A percentile compares a stretch with the other conserved stretches of the same genome.
These are phyloP conservation scores for Enteromius anoplus DNA, from an alignment of 2,797 vertebrate genomes.

Conservation along the genomic window DNA sequence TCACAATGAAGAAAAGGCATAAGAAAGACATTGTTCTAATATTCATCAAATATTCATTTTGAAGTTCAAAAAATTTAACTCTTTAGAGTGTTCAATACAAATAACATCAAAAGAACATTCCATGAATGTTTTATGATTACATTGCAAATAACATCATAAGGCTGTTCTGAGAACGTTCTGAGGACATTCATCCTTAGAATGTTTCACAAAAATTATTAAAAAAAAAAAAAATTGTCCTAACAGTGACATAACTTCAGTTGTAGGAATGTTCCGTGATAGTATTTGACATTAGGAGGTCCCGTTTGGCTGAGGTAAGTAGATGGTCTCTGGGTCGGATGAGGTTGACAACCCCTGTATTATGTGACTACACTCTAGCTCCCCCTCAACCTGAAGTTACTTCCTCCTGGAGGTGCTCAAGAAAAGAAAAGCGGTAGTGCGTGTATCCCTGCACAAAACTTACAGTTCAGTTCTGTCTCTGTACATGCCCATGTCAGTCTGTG, in stretches of 20 bases:
- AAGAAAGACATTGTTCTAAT: too few species aligned
- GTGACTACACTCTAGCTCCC: slow-evolving; percentile 1
- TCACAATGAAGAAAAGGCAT: too few species aligned
- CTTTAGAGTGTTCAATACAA: neutral
- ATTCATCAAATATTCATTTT: too few species aligned
- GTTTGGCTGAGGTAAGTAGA: neutral
- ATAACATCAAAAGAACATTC: neutral
- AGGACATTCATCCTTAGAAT: neutral
- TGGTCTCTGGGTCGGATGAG: neutral
- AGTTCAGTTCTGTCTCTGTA: slow-evolving; percentile 33
- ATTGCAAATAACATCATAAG: too few species aligned
- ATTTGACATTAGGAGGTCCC: neutral
- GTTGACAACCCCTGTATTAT: slow-evolving; percentile 29
- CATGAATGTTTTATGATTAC: neutral
- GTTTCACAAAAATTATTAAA: neutral
- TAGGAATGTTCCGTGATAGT: too few species aligned
- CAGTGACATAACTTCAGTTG: neutral
- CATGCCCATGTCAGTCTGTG: slow-evolving; percentile 20
- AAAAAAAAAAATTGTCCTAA: neutral
- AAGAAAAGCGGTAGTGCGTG: slow-evolving; percentile 23
- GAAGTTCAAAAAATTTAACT: neutral
- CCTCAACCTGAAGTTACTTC: neutral
- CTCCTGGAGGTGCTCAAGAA: slow-evolving; percentile 1
- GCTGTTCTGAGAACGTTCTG: neutral
- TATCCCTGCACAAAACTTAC: slow-evolving; percentile 28